These are phyloP conservation scores for Tridacna gigas DNA, from an alignment of 2,888 invertebrate genomes.

Conservation along the genomic window DNA sequence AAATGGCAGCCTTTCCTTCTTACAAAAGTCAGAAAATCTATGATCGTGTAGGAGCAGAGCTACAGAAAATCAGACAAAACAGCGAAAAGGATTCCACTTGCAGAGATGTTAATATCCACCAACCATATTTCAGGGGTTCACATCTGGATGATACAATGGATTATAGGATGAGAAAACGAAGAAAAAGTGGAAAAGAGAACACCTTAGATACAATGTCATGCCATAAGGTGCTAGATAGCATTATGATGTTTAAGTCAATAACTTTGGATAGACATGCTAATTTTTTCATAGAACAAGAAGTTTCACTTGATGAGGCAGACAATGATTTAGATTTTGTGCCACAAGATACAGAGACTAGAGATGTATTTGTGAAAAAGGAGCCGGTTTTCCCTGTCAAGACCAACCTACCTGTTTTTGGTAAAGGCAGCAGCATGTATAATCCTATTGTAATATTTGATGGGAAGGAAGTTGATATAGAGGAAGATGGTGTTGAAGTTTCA, in stretches of 20 bases:
- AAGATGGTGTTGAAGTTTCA: constrained; percentile 5
- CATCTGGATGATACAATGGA: background rate
- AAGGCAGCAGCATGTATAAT: constrained; percentile 22
- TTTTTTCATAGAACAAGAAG: constrained; percentile 3
- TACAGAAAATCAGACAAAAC: constrained; percentile 6
- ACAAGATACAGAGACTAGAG: background rate
- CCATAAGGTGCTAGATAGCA: background rate
- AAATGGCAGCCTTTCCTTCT: background rate
- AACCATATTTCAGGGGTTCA: background rate
- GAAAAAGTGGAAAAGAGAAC: background rate
- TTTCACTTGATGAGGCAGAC: background rate
- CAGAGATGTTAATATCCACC: background rate
- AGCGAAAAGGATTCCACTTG: background rate
- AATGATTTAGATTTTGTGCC: background rate
- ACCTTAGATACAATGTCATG: background rate
- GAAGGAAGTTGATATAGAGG: constrained; percentile 1
- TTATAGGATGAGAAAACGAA: background rate
- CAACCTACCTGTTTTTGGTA: constrained; percentile 3
- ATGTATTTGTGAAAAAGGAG: background rate
- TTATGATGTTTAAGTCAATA: constrained; percentile 4
- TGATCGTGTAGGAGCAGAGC: constrained; percentile 1
- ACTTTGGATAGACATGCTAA: constrained; percentile 3
- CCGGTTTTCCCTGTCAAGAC: background rate
- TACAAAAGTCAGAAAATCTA: background rate
- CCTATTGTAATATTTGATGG: constrained; percentile 24